These are phyloP conservation scores for Hypocryptadius cinnamomeus DNA, from an alignment of 2,113 vertebrate genomes.

Conservation along the genomic window DNA sequence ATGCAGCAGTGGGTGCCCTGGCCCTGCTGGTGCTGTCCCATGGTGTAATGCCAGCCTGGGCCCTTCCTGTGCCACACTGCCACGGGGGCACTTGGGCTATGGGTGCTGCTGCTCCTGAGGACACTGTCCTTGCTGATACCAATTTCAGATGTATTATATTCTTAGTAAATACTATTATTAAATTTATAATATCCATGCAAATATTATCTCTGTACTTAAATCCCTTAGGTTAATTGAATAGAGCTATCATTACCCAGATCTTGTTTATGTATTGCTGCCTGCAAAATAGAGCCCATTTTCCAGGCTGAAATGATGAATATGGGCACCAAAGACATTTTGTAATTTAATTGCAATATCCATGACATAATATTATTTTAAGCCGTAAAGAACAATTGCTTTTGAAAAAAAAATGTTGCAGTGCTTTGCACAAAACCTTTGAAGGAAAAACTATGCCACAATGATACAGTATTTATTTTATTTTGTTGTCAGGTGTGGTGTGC, in stretches of 20 bases:
- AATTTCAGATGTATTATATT: neutral
- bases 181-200: conserved; percentile 15
- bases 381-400: neutral
- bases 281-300: conserved; percentile 18
- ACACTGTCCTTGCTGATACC: neutral
- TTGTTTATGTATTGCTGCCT: conserved; percentile 26
- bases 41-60: rapidly evolving
- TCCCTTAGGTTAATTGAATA: conserved; percentile 15
- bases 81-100: no score
- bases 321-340: neutral
- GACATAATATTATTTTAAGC: neutral
- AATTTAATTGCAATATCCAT: conserved; percentile 28
- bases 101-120: neutral
- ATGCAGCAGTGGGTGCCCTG: rapidly evolving
- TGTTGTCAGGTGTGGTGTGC: neutral
- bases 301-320: neutral
- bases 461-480: neutral
- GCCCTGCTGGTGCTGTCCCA: rapidly evolving
- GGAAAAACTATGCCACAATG: neutral
- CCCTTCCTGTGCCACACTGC: rapidly evolving
- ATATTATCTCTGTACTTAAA: conserved; percentile 7
- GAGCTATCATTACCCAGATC: neutral
- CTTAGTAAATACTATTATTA: neutral
- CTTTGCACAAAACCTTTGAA: neutral
- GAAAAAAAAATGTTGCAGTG: neutral